Percentiles rank a stretch among this genome's conserved stretches.
phyloP scores from a whole-genome alignment of 2,888 invertebrate genomes.

The Cenopis cana region DNA sequence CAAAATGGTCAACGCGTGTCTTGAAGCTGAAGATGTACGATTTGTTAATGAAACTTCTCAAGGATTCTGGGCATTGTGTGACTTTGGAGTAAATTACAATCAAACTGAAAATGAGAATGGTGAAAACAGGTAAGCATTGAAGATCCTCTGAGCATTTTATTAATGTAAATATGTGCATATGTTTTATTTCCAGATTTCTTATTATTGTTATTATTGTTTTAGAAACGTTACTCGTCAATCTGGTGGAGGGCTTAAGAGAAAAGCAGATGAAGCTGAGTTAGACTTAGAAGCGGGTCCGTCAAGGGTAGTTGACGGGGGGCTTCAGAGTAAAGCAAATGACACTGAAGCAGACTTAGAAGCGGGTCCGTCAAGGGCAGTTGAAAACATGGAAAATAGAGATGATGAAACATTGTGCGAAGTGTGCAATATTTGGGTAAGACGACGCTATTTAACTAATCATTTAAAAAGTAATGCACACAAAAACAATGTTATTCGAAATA shows the following conservation, averaged over 20 bases:
- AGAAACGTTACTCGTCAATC: neutral
- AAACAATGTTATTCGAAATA: neutral
- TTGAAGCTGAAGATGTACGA: neutral
- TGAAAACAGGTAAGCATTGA: neutral
- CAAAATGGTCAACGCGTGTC: neutral
- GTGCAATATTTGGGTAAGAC: constrained; percentile 9
- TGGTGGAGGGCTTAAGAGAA: neutral
- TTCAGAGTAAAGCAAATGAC: neutral
- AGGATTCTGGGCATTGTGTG: neutral
- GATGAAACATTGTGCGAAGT: neutral
- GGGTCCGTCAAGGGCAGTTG: neutral
- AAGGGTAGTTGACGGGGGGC: neutral
- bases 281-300: neutral
- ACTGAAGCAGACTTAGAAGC: neutral
- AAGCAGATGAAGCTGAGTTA: neutral
- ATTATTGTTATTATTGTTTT: neutral
- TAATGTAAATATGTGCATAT: neutral
- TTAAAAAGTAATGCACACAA: constrained; percentile 7
- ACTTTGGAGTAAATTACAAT: neutral
- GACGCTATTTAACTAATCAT: neutral
- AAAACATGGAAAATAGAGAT: neutral
- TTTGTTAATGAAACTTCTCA: neutral
- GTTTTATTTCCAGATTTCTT: neutral
- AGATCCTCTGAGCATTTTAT: neutral
- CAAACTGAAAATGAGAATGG: neutral